Conservation (phyloP, 2,888 invertebrate species). For the Agriotes lineatus region DNA sequence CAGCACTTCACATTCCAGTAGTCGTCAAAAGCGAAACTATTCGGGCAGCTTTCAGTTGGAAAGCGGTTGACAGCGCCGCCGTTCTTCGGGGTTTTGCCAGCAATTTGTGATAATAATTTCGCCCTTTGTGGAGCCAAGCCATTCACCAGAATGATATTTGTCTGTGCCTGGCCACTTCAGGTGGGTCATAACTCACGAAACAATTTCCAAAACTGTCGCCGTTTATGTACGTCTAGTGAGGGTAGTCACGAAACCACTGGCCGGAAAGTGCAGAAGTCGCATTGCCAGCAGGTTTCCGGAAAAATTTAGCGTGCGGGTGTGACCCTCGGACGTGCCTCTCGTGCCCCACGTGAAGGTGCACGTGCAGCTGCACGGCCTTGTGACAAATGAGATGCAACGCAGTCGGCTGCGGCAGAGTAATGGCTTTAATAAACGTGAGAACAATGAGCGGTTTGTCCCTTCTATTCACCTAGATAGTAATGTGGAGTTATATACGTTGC, state of each 20-base stretch:
- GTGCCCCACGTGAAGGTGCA: conserved; percentile 29
- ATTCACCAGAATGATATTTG: background rate
- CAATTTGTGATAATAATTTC: too few species aligned
- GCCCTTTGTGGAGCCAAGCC: too few species aligned
- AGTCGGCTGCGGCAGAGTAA: conserved; percentile 38
- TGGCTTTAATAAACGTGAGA: conserved; percentile 47
- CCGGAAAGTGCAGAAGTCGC: background rate
- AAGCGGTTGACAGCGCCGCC: too few species aligned
- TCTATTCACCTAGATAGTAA: conserved; percentile 34
- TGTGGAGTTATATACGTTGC: conserved; percentile 27
- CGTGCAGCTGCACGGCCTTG: conserved; percentile 38
- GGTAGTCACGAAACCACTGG: conserved; percentile 13
- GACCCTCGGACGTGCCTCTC: conserved; percentile 16
- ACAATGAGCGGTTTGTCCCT: conserved; percentile 46
- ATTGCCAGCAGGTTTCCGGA: background rate
- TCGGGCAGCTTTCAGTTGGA: too few species aligned
- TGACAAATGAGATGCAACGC: conserved; percentile 45
- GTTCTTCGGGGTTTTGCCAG: too few species aligned
- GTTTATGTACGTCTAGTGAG: background rate
- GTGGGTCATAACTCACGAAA: background rate
- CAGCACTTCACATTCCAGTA: too few species aligned
- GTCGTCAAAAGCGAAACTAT: too few species aligned
- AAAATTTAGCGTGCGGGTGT: background rate
- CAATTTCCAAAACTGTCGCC: conserved; percentile 3
- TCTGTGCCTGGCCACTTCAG: background rate